Evolutionary conservation across 2,888 invertebrate genomes (phyloP).

Genomic region (Hydrotaea cyrtoneurina): DNA sequence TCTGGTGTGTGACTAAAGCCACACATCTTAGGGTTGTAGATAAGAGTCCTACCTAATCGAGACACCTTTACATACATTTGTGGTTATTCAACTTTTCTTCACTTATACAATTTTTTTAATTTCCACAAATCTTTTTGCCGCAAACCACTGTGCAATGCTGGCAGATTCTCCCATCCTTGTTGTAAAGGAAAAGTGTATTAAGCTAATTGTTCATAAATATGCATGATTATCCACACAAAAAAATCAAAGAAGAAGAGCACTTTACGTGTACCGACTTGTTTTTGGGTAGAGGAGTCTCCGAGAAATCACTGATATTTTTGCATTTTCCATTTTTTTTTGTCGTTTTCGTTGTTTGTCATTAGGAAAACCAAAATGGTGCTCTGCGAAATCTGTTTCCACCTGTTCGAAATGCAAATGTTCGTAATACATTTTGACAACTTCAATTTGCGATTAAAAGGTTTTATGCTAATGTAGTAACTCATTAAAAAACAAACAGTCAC

Average conservation of each 20-base stretch:
- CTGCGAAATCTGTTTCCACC: conserved; percentile 18
- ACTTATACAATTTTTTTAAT: no score
- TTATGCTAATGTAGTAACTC: conserved; percentile 61
- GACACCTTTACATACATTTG: no score
- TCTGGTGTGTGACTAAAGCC: no score
- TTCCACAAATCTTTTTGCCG: no score
- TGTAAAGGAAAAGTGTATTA: conserved; percentile 39
- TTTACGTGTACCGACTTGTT: background rate
- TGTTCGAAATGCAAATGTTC: conserved; percentile 53
- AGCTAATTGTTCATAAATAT: conserved; percentile 59
- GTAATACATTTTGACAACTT: conserved; percentile 61
- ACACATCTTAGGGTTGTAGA: no score
- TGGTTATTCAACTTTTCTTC: no score
- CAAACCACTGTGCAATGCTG: conserved; percentile 15
- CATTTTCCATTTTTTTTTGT: background rate
- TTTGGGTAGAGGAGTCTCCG: background rate
- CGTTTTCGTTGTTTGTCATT: background rate
- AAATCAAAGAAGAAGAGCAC: background rate
- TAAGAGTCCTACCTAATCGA: no score
- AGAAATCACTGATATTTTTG: conserved; percentile 6
- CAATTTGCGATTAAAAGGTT: conserved; percentile 66
- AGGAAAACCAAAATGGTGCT: background rate
- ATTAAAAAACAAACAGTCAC: conserved; percentile 58
- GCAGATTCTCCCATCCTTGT: conserved; percentile 3
- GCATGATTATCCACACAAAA: conserved; percentile 10